Evolutionary conservation across 1,140 invertebrate genomes (phyloP), one percentile per base, ranked within the genome.

Genomic region (Diprion similis): DNA sequence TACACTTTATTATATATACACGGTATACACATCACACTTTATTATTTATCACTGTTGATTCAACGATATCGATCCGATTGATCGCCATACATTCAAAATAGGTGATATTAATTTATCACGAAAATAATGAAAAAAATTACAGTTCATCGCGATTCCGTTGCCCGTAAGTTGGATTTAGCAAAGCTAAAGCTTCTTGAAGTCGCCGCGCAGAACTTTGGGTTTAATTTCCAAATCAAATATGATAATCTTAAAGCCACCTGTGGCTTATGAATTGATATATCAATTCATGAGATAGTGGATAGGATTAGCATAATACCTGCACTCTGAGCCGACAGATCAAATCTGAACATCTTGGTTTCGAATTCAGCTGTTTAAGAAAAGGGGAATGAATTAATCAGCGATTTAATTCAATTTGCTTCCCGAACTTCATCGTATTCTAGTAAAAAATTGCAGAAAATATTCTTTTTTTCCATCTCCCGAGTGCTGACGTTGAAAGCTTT

Each of bases 171-270:
- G 2, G 24, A 37, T 37, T 37, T 37, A 37, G 24, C 24, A 37
- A 37, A 37, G 24, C 6, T 37, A 37, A 37, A 37, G 24, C 6
- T 37, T 37, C 24, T 37, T 37, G 24, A 37, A 37, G 6, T 37
- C 24, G 24, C 24, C 2, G 1, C 6, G 1, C 24, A 37, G 24
- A 37, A 37, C 24, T 37, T 37, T 37, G 11, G 51, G n/a, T 13
- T 59, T 59, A 59, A 59, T 59, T 59, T 59, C 51, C n/a, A 59
- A 59, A 59, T 59, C 51, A 59, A 59, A 9, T 59, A 59, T 59
- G 51, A 13, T 59, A 59, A 59, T 10, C 11, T 59, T 4, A 59
- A 0, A 59, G 51, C 51, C 51, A 59, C 51, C 51, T 59, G 51
- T 59, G 51, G 51, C 51, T 59, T 59, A 15, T 59, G 51, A 13